Base-by-base conservation (phyloP, 2,888 invertebrate genomes). In the Dicyrtomina minuta region DNA sequence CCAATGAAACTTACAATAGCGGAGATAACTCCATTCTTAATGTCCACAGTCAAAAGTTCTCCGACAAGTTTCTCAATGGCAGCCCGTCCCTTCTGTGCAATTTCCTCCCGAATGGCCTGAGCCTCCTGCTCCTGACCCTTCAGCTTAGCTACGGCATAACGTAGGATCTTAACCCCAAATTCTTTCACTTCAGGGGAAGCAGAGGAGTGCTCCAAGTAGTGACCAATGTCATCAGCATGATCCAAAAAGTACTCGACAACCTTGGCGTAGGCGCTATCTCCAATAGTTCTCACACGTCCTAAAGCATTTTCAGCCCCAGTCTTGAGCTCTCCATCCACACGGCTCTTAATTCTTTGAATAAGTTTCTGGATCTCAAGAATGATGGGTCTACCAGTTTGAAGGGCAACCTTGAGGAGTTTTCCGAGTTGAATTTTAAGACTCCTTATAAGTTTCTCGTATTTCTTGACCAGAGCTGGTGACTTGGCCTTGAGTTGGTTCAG, bases 21-120 rank as follows among this genome's bases (percentile, higher is more conserved):
- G 55, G 82, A 74, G 27, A 78, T 76, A 41, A 82, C 71, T 0
- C 83, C 66, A 73, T 82, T 82, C 65, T 82, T 81, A 20, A 81
- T 58, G 13, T 81, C 79, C 41, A 77, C 49, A 12, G 74, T 71
- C 55, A 76, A 72, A 33, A 77, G 39, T 41, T 79, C 68, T 84
- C 82, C 20, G 85, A 68, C 59, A 84, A 82, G 70, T 82, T 81
- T 20, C 3, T 85, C 84, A n/a, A 87, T 61, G 0, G 89, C 87
- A 13, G 84, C 82, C 0, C 87, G 75, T 4, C 87, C 81, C 66
- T 86, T 84, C 61, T 84, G 82, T 77, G 85, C 86, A 5, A 92
- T 84, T 20, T 84, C 84, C 74, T 88, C 86, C 0, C 90, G 79
- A 68, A 88, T 86, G 67, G 84, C 85, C 1, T 83, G 79, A 76